These are phyloP conservation scores for Adela reaumurella DNA, from an alignment of 2,888 invertebrate species.

Conservation along the genomic window DNA sequence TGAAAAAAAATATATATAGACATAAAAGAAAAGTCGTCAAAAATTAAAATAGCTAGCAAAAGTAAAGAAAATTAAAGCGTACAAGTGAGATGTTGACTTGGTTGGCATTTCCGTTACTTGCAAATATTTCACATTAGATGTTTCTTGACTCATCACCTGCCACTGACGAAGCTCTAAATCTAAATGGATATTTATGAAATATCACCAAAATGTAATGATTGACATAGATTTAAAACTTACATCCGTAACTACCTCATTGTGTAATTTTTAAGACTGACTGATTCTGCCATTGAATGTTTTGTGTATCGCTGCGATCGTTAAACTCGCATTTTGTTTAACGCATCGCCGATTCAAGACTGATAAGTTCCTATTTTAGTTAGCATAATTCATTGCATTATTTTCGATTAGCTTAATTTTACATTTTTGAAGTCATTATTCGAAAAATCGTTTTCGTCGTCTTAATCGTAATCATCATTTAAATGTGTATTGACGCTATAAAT, in stretches of 20 bases:
- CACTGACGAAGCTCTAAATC: not conserved
- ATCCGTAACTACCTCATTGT: conserved; percentile 45
- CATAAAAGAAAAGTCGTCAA: too few species aligned
- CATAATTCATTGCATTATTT: conserved; percentile 49
- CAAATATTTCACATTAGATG: too few species aligned
- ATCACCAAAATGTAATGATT: not conserved
- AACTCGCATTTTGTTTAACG: conserved; percentile 9
- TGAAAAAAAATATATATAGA: too few species aligned
- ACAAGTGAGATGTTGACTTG: too few species aligned
- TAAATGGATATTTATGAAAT: not conserved
- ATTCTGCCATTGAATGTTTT: conserved; percentile 8
- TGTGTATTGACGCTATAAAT: conserved; percentile 49
- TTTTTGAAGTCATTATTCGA: not conserved
- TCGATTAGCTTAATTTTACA: conserved; percentile 45
- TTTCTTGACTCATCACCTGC: not conserved
- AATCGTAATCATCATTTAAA: conserved; percentile 3
- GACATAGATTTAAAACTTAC: conserved; percentile 8
- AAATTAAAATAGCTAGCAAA: too few species aligned
- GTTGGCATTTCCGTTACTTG: too few species aligned
- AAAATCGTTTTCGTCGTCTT: not conserved
- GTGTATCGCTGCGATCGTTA: not conserved
- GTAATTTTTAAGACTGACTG: conserved; percentile 45
- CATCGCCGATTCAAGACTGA: conserved; percentile 50
- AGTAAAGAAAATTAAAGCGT: too few species aligned
- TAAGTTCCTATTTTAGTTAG: conserved; percentile 55